Evolutionary conservation across 2,797 vertebrate species (phyloP).

Genomic region (Enteromius afrohamiltoni): DNA sequence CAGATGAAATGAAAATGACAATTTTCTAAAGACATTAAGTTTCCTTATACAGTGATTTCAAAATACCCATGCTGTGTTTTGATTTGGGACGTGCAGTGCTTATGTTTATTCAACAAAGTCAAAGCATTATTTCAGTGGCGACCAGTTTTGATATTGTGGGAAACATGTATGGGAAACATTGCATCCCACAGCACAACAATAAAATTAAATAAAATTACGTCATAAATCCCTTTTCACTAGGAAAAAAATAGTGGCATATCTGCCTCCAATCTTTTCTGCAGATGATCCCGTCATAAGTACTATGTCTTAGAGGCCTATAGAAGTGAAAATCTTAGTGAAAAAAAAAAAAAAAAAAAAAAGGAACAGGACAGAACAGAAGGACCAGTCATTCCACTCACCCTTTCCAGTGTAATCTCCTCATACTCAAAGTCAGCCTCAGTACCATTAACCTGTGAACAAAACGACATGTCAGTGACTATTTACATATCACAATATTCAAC

Average conservation of each 20-base stretch:
- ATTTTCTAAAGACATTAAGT: too few species aligned
- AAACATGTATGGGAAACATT: too few species aligned
- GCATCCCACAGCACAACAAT: too few species aligned
- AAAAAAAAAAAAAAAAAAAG: not conserved
- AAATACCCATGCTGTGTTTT: not conserved
- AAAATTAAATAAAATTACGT: too few species aligned
- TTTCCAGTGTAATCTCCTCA: constrained; percentile 96
- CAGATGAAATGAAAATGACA: not conserved
- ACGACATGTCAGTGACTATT: not conserved
- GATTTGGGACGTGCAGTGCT: not conserved
- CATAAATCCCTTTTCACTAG: not conserved
- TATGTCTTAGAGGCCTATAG: not conserved
- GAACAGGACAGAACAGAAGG: not conserved
- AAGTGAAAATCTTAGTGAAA: not conserved
- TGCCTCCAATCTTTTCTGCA: not conserved
- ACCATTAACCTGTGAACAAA: constrained; percentile 86
- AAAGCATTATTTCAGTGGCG: not conserved
- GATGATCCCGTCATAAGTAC: not conserved
- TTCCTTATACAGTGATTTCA: not conserved
- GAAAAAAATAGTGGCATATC: not conserved
- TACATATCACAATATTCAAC: too few species aligned
- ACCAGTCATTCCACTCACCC: constrained; percentile 78
- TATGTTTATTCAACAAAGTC: not conserved
- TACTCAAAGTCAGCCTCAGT: constrained; percentile 96
- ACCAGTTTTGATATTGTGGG: not conserved